Percentiles rank a stretch among this genome's conserved stretches.
Evolutionary conservation across 2,797 vertebrate genomes (phyloP).

Genomic region (Lepidocolaptes lacrymiger): DNA sequence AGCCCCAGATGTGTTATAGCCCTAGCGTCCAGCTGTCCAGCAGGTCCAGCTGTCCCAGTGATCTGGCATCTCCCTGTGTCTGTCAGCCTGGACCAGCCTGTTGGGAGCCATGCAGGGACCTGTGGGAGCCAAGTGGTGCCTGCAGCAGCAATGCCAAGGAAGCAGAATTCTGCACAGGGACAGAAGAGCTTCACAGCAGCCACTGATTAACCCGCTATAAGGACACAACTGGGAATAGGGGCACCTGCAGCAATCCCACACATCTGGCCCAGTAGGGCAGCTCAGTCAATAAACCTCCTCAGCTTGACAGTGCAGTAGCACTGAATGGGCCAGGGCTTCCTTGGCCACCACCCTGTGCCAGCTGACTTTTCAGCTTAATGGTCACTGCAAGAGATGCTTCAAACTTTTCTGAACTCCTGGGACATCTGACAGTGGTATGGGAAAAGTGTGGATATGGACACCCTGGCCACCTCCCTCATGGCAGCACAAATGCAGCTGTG

Average conservation of each 20-base stretch:
- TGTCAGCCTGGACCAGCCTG: not conserved
- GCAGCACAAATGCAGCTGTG: not conserved
- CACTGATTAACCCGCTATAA: not conserved
- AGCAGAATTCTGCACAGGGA: not conserved
- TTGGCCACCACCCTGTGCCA: not conserved
- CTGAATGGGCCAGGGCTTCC: not conserved
- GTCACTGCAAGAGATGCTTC: not conserved
- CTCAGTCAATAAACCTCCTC: not conserved
- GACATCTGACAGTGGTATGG: not conserved
- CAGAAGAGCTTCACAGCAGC: not conserved
- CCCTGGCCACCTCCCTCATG: not conserved
- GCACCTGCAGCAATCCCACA: fast-evolving
- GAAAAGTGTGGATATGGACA: not conserved
- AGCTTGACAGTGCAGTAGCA: not conserved
- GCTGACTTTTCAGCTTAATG: not conserved
- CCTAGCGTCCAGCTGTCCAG: not conserved
- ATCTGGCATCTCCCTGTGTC: not conserved
- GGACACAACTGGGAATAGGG: not conserved
- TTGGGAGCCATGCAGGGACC: not conserved
- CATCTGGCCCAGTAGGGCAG: not conserved
- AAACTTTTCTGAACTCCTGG: not conserved
- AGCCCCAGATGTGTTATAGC: not conserved
- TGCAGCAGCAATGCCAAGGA: not conserved
- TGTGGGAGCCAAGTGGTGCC: fast-evolving
- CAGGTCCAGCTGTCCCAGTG: not conserved